These are phyloP conservation scores for Natrix natrix DNA, from an alignment of 2,797 vertebrate species.

Conservation along the genomic window DNA sequence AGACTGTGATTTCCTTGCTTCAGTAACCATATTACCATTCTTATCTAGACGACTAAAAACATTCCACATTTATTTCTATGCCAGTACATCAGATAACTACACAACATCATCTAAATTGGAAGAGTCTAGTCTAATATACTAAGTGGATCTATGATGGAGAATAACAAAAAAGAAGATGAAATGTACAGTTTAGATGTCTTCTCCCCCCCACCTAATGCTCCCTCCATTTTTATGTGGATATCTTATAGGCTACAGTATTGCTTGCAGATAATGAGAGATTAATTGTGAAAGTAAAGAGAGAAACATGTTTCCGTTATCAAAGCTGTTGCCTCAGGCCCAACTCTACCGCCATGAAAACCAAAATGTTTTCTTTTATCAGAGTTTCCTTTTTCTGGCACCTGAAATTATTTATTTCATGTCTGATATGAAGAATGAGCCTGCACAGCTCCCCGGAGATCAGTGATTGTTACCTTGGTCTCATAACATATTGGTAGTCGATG, in stretches of 20 bases:
- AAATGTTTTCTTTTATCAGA: slow-evolving; percentile 79
- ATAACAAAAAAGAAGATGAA: slow-evolving; percentile 44
- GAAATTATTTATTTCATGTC: slow-evolving; percentile 87
- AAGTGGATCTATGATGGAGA: slow-evolving; percentile 26
- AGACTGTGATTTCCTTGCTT: neutral
- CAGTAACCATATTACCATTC: slow-evolving; percentile 29
- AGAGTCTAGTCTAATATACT: slow-evolving; percentile 51
- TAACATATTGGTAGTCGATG: slow-evolving; percentile 81
- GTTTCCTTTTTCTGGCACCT: slow-evolving; percentile 77
- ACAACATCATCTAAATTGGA: slow-evolving; percentile 40
- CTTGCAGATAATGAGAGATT: slow-evolving; percentile 83
- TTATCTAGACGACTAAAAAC: slow-evolving; percentile 50
- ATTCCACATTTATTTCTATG: slow-evolving; percentile 57
- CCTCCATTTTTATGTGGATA: slow-evolving; percentile 51
- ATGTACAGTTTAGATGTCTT: slow-evolving; percentile 23
- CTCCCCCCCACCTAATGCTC: neutral
- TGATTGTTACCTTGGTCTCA: slow-evolving; percentile 80
- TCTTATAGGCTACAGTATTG: slow-evolving; percentile 66
- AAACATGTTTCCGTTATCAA: slow-evolving; percentile 82
- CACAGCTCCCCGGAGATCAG: slow-evolving; percentile 78
- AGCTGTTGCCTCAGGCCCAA: slow-evolving; percentile 79
- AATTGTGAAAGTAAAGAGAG: slow-evolving; percentile 77
- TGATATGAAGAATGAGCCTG: slow-evolving; percentile 70
- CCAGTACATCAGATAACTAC: slow-evolving; percentile 50
- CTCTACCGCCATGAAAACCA: slow-evolving; percentile 73